Base-by-base conservation (phyloP, 2,888 invertebrate genomes). In the Acleris laterana region DNA sequence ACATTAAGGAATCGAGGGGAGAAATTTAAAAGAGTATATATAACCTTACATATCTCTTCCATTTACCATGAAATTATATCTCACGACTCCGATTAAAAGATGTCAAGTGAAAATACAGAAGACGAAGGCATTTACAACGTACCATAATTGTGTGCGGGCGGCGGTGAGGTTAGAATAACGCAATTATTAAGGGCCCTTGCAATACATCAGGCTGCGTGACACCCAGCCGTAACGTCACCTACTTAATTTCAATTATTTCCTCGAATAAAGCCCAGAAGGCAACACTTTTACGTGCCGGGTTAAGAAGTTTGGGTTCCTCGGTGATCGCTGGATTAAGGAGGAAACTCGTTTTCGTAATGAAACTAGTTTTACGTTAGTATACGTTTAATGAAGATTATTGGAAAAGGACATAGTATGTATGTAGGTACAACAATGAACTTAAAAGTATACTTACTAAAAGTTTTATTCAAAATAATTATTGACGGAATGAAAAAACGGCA, bases 231-330 rank as follows among this genome's bases (percentile, higher is more conserved):
- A 83, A 84, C 73, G 81, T 78, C 81, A 80, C 78, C 78, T 77
- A 78, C 74, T 84, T 85, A 82, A 85, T 87, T 83, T 86, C 85
- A 85, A 87, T 87, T 85, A 85, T 77, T 78, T 73, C 78, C 75
- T 68, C 67, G 78, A 78, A 70, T 75, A 75, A 78, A 74, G 52
- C 63, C 72, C 74, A 71, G 72, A 77, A 76, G 71, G 70, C 69
- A 71, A 69, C 62, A 71, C 73, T 74, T 70, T 80, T 74, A 80
- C 80, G 81, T 81, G 80, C 61, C 70, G 68, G 64, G 70, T 76
- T 77, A 62, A 68, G 69, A 78, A 77, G 65, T 75, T 69, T 71
- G 71, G 71, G 57, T 48, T 64, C 76, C 67, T 20, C 57, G 57
- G 57, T 57, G 68, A 74, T 72, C 72, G 71, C 73, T 70, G 71